Conservation (phyloP, 2,113 vertebrate species). For the Circaetus gallicus region DNA sequence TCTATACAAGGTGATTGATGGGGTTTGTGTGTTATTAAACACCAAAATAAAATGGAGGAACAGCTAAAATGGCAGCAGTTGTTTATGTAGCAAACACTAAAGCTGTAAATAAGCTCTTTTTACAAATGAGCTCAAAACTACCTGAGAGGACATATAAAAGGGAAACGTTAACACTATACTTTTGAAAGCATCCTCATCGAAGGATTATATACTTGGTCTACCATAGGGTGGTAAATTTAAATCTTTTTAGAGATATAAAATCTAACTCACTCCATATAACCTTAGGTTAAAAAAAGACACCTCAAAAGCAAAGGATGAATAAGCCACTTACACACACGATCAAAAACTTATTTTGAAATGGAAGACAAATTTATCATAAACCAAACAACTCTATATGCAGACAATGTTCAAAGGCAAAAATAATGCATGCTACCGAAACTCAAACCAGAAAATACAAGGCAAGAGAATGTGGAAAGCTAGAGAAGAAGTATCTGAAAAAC, state of each 20-base stretch:
- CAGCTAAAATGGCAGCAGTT: not conserved
- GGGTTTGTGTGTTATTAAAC: not conserved
- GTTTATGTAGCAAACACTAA: not conserved
- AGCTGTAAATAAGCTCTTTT: not conserved
- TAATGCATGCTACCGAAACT: not conserved
- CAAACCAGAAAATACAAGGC: not conserved
- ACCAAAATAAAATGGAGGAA: not conserved
- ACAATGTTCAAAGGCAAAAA: not conserved
- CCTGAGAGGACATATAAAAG: not conserved
- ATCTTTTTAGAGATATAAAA: not conserved
- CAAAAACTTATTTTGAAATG: not conserved
- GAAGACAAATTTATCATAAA: not conserved
- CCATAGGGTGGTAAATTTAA: not conserved
- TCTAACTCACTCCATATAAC: not conserved
- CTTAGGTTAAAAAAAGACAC: not conserved
- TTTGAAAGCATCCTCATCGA: not conserved
- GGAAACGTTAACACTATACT: fast-evolving
- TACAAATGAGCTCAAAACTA: not conserved
- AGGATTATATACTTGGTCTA: not conserved
- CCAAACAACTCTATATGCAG: not conserved
- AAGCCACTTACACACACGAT: not conserved
- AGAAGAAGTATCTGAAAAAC: not conserved
- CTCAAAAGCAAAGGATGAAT: not conserved
- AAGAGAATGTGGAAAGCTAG: not conserved
- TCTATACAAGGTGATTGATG: not conserved